Base-by-base conservation (phyloP, 2,888 invertebrate species). In the Hetaerina titia region DNA sequence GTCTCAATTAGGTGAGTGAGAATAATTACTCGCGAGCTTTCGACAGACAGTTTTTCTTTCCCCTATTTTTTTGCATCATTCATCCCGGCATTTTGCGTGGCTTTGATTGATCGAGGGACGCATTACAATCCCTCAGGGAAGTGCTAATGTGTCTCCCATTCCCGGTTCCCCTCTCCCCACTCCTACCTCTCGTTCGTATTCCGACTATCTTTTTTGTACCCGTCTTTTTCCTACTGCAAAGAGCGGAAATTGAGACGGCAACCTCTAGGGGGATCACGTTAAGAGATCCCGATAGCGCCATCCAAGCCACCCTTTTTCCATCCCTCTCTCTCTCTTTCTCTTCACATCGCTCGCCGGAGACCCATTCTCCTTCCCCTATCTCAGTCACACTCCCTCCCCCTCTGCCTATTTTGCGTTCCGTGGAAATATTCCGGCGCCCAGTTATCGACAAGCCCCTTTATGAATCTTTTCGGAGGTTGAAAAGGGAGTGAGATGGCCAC, bases 91-190 rank as follows among this genome's bases (percentile, higher is more conserved):
- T 64, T 45, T 19, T 11, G 19, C 45, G 15, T 92, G 81, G 81
- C 81, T 92, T 92, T 92, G 92, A 92, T 92, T 92, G 92, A 92
- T 92, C 92, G 92, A 92, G 45, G 69, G 92, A 92, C 69, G 64
- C 69, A 92, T 92, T 69, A 92, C 92, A 45, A 69, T 31, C 69
- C 92, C 56, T 64, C 25, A 56, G 22, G 92, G 56, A 56, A n/a
- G 89, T 15, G 89, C 56, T 89, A 57, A 58, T 89, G 58, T 22
- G 19, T 69, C 69, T 90, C 64, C 31, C 60, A n/a, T n/a, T n/a
- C 25, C 25, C 63, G 17, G 9, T 74, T 74, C 56, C 69, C 69
- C 15, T 69, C 45, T 88, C 88, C 15, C 13, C 45, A 19, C 45
- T 45, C 45, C 31, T 31, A 69, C 56, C 87, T 57, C 89, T 11